A percentile compares a stretch with the other conserved stretches of the same genome.
phyloP scores from a whole-genome alignment of 2,113 vertebrate genomes.

The Pelobates fuscus region DNA sequence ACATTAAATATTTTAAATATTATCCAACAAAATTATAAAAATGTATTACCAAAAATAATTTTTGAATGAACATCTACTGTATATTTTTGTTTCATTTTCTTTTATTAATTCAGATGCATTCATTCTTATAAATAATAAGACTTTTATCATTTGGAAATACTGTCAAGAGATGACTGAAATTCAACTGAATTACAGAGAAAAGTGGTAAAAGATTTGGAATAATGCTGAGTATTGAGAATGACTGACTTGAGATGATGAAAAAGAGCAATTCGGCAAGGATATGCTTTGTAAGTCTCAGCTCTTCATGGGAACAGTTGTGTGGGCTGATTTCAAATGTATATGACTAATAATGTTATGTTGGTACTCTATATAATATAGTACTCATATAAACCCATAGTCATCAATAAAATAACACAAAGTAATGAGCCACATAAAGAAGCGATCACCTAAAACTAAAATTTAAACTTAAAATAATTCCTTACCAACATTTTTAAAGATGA shows the following conservation, averaged over 20 bases:
- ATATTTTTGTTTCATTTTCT: background rate
- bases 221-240: slow-evolving; percentile 17
- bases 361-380: slow-evolving; percentile 48
- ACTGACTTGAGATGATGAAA: slow-evolving; percentile 36
- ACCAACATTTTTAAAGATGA: no score
- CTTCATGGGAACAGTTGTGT: slow-evolving; percentile 24
- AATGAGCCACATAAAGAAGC: slow-evolving; percentile 9
- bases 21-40: no score
- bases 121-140: background rate
- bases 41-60: no score
- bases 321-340: slow-evolving; percentile 55
- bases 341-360: slow-evolving; percentile 47
- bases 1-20: no score
- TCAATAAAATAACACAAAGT: slow-evolving; percentile 30
- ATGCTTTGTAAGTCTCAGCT: slow-evolving; percentile 9
- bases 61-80: no score
- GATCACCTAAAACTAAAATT: no score
- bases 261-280: slow-evolving; percentile 18
- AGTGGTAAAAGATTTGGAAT: background rate
- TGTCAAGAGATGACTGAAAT: slow-evolving; percentile 29
- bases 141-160: background rate
- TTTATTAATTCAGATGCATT: background rate
- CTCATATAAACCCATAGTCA: slow-evolving; percentile 44
- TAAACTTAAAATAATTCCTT: no score
- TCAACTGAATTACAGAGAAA: slow-evolving; percentile 16